These are phyloP conservation scores for Gisinianus flammeolus DNA, from an alignment of 2,888 invertebrate genomes.

Conservation along the genomic window DNA sequence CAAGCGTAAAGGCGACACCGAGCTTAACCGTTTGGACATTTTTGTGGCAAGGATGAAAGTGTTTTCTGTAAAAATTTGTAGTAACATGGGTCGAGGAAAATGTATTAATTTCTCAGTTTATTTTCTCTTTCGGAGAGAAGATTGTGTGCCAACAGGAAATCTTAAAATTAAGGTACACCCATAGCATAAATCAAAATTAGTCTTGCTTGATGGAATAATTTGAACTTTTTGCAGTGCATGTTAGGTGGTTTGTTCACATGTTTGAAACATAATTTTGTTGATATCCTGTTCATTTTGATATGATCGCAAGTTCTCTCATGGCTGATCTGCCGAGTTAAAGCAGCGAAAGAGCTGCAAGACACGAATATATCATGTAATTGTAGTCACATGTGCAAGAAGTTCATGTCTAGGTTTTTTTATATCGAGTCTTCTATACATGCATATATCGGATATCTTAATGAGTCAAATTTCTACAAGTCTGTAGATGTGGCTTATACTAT, in stretches of 20 bases:
- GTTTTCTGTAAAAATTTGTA: constrained; percentile 5
- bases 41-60: neutral
- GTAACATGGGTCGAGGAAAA: neutral
- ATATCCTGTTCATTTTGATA: neutral
- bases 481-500: too few relatives aligned
- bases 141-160: constrained; percentile 27
- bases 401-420: too few relatives aligned
- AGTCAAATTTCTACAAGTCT: too few relatives aligned
- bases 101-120: constrained; percentile 29
- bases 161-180: constrained; percentile 24
- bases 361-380: too few relatives aligned
- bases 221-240: constrained; percentile 12
- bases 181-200: constrained; percentile 26
- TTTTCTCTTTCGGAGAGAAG: constrained; percentile 23
- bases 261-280: constrained; percentile 18
- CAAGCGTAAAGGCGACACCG: too few relatives aligned
- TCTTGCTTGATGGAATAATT: constrained; percentile 26
- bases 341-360: too few relatives aligned
- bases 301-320: neutral
- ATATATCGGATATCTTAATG: too few relatives aligned
- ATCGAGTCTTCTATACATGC: too few relatives aligned
- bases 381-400: too few relatives aligned
- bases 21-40: too few relatives aligned
- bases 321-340: neutral
- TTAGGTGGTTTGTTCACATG: constrained; percentile 16